Conservation (phyloP, 2,888 invertebrate species). For the Noctua janthina region DNA sequence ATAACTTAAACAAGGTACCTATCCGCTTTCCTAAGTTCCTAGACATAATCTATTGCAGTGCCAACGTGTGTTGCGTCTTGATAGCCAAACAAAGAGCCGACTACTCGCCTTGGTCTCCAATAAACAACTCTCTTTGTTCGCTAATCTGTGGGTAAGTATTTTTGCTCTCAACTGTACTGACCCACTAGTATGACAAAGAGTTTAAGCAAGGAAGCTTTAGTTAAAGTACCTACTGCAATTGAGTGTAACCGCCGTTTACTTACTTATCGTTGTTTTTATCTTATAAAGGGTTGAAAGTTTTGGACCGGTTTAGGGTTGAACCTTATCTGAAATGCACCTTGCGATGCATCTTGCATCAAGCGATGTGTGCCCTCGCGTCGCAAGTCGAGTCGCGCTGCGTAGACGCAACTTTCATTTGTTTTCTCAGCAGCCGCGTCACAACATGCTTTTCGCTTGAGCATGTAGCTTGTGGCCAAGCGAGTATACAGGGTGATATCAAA, state of each 20-base stretch:
- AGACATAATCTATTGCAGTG: conserved; percentile 31
- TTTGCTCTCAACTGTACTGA: conserved; percentile 31
- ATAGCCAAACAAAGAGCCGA: conserved; percentile 73
- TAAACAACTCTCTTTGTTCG: conserved; percentile 75
- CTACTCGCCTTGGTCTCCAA: conserved; percentile 74
- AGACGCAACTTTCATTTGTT: background rate
- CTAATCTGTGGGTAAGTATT: conserved; percentile 64
- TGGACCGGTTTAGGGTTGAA: background rate
- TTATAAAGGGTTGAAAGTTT: background rate
- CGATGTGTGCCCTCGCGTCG: no score
- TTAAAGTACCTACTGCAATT: conserved; percentile 55
- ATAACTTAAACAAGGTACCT: background rate
- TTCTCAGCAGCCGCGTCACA: background rate
- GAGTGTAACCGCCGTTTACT: conserved; percentile 30
- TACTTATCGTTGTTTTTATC: conserved; percentile 12
- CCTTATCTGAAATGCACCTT: background rate
- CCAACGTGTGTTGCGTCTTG: conserved; percentile 56
- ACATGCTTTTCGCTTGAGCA: background rate
- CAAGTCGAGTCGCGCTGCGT: background rate
- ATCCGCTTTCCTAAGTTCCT: background rate
- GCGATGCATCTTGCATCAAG: background rate
- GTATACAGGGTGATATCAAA: background rate
- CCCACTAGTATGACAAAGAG: conserved; percentile 41
- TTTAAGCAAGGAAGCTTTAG: conserved; percentile 52
- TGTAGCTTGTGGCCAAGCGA: background rate